phyloP scores from a whole-genome alignment of 2,888 invertebrate species.

The Agrotis segetum region DNA sequence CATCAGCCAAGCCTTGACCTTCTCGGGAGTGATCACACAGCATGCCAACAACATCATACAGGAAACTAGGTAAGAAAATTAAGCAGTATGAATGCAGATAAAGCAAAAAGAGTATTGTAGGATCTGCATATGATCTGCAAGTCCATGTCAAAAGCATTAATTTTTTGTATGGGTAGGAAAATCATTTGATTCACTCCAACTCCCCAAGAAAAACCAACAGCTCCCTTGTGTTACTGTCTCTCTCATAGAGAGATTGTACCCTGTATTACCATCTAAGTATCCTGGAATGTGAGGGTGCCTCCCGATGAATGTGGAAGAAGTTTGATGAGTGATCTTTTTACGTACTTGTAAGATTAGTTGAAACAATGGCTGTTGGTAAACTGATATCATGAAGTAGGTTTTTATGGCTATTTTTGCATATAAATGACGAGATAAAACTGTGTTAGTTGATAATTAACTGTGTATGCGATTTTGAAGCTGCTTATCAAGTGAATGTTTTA shows the following conservation, averaged over 20 bases:
- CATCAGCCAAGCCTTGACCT: conserved; percentile 92
- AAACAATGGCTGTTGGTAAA: not conserved
- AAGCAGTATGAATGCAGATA: not conserved
- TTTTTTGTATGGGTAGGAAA: no score
- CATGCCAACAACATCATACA: conserved; percentile 86
- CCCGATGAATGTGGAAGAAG: not conserved
- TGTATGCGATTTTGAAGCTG: no score
- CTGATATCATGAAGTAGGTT: not conserved
- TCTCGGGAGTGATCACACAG: conserved; percentile 89
- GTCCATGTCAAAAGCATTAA: no score
- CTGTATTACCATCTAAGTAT: no score
- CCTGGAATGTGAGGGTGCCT: no score
- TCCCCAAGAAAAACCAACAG: no score
- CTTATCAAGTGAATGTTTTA: no score
- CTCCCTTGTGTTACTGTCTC: no score
- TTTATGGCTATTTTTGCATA: conserved; percentile 1
- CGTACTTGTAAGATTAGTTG: not conserved
- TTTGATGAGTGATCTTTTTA: not conserved
- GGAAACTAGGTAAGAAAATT: conserved; percentile 81
- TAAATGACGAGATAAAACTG: conserved; percentile 7
- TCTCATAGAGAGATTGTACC: no score
- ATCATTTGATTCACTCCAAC: no score
- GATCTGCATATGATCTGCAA: no score
- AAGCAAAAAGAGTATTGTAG: not conserved
- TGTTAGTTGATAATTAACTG: not conserved